Base-by-base conservation (phyloP, 2,113 vertebrate species). In the Labeo catla region DNA sequence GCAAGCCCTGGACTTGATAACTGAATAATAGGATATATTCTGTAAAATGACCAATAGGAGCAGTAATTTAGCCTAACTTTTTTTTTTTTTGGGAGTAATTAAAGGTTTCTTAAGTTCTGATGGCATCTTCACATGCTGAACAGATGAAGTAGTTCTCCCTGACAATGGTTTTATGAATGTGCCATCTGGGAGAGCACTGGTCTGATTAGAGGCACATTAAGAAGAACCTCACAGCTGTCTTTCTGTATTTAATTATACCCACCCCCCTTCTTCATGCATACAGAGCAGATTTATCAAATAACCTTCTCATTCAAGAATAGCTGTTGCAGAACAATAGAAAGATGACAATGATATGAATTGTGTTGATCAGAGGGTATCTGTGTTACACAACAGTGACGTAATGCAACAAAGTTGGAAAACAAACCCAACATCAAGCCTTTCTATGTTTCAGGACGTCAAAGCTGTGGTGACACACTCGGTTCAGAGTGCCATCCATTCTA, bases 381-480 rank as follows among this genome's bases (percentile, higher is more conserved):
- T 45, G 68, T 72, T 72, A 45, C 16, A 39, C 11, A 61, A 63
- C 36, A 3, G 63, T 7, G 36, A 61, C 9, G 39, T 57, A 61
- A 79, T 21, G 15, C 28, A 43, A 59, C 10, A 63, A 59, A 80
- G 45, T 80, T 23, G 23, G 10, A 43, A 45, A 52, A 21, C 63
- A 52, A 68, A 70, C 68, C 63, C 36, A 68, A 70, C 28, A 11
- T 34, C 8, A 82, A 21, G 13, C 6, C 47, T 76, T 65, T 81
- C 78, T 88, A 3, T 52, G 43, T 83, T 36, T 84, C 57, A 99
- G 98, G 97, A 99, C 72, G 98, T 99, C 90, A 99, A 98, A 92
- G 98, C 98, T 7, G 97, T 99, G 91, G 94, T 99, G 92, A 99
- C 98, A 0, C 98, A 99, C 93, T 99, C 98, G 0, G 96, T 99